These are phyloP conservation scores for Drosophila truncata DNA, from an alignment of 1,140 invertebrate genomes.

Conservation along the genomic window DNA sequence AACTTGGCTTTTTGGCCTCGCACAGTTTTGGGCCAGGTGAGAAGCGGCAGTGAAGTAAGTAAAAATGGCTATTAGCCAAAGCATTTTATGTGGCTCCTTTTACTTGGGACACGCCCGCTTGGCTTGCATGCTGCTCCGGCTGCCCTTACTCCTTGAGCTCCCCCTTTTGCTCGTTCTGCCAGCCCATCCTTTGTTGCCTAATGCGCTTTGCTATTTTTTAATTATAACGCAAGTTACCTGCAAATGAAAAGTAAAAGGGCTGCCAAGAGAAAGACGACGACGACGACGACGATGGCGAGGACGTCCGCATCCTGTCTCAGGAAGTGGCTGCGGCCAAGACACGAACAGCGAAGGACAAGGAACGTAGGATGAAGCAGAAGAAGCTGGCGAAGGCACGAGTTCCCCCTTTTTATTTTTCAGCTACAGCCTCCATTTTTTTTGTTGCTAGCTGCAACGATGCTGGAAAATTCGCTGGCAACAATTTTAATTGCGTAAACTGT, in stretches of 20 bases:
- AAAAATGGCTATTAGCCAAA: constrained; percentile 83
- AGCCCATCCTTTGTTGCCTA: constrained; percentile 74
- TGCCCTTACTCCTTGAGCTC: not conserved
- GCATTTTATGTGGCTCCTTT: constrained; percentile 80
- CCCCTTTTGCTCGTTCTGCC: constrained; percentile 7
- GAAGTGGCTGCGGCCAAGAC: constrained; percentile 70
- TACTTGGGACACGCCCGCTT: constrained; percentile 59
- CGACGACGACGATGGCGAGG: constrained; percentile 25
- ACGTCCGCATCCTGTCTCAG: constrained; percentile 60
- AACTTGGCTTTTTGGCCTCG: constrained; percentile 79
- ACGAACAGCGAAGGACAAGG: constrained; percentile 45
- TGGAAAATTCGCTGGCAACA: constrained; percentile 78
- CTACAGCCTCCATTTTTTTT: constrained; percentile 32
- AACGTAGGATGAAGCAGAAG: constrained; percentile 1
- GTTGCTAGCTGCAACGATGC: constrained; percentile 44
- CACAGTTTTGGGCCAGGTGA: constrained; percentile 53
- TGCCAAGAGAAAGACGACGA: constrained; percentile 64
- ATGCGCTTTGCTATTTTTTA: constrained; percentile 83
- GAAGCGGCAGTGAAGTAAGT: constrained; percentile 73
- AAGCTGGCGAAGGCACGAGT: constrained; percentile 21
- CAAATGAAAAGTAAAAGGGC: constrained; percentile 82
- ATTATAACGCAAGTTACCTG: constrained; percentile 82
- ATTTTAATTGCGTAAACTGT: constrained; percentile 83
- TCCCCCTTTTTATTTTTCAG: constrained; percentile 24
- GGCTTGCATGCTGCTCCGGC: constrained; percentile 17